These are phyloP conservation scores for Tamias sibiricus DNA, from an alignment of 2,113 vertebrate genomes.

Conservation along the genomic window DNA sequence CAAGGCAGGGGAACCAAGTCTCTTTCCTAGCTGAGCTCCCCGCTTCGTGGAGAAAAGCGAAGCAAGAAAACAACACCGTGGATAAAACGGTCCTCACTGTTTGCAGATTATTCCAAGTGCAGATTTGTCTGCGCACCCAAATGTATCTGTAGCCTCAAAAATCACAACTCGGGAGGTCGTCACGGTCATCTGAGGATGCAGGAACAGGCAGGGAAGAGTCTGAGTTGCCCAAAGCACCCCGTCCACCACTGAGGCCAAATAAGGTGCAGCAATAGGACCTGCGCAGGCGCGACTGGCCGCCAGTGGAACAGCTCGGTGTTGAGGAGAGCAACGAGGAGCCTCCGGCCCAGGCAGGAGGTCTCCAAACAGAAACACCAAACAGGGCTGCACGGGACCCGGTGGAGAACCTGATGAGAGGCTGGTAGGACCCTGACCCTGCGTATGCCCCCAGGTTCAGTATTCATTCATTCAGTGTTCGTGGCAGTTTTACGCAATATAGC, in stretches of 20 bases:
- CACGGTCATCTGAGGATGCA: not conserved
- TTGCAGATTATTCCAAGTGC: not conserved
- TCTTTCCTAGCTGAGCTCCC: not conserved
- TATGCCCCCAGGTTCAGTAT: not conserved
- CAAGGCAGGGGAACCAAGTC: not conserved
- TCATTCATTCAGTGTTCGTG: not conserved
- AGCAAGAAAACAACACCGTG: not conserved
- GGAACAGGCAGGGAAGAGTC: not conserved
- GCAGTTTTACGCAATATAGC: not conserved
- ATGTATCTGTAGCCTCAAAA: slow-evolving; percentile 9
- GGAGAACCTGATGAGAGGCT: not conserved
- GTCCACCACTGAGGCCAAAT: not conserved
- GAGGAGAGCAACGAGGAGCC: no score
- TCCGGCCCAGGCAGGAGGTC: no score
- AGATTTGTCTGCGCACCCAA: not conserved
- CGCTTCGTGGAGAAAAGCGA: not conserved
- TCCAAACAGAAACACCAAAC: no score
- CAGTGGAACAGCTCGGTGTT: no score
- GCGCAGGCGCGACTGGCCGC: no score
- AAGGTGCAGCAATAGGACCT: not conserved
- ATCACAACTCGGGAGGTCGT: not conserved
- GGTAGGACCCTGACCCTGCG: not conserved
- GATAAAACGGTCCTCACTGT: not conserved
- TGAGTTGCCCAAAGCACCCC: not conserved
- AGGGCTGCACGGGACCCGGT: no score